Percentiles rank a stretch among this genome's conserved stretches.
phyloP scores from a whole-genome alignment of 2,888 invertebrate genomes.

The Drosophila percnosoma region DNA sequence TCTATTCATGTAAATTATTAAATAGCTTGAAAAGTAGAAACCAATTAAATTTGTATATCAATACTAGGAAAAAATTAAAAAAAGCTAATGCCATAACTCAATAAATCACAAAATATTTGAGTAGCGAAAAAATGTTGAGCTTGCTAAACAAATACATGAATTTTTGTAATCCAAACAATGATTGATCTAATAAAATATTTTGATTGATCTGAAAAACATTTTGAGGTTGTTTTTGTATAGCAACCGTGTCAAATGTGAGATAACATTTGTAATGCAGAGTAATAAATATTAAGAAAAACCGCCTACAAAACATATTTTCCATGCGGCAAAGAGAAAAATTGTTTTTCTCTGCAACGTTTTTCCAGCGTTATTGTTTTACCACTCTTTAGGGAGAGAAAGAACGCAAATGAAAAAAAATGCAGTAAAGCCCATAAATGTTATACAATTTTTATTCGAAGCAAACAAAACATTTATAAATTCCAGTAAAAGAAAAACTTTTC shows the following conservation, averaged over 20 bases:
- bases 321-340: background rate
- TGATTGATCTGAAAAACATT: slow-evolving; percentile 14
- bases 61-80: background rate
- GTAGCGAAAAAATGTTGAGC: background rate
- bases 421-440: background rate
- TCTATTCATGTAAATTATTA: slow-evolving; percentile 10
- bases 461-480: background rate
- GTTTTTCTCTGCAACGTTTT: background rate
- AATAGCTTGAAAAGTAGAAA: slow-evolving; percentile 3
- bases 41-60: slow-evolving; percentile 4
- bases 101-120: slow-evolving; percentile 4
- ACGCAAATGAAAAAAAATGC: background rate
- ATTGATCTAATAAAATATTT: slow-evolving; percentile 20
- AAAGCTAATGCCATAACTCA: background rate
- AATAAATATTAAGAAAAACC: background rate
- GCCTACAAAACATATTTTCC: background rate
- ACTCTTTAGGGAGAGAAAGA: background rate
- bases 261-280: background rate
- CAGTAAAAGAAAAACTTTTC: background rate
- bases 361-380: background rate
- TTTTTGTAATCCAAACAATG: slow-evolving; percentile 5
- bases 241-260: background rate
- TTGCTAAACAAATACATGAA: slow-evolving; percentile 3
- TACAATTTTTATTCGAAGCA: too few relatives aligned
- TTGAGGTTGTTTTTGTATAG: background rate